A percentile compares a stretch with the other conserved stretches of the same genome.
Evolutionary conservation across 92 coral and sea anemone genomes (phyloP).

Genomic region (Epizoanthus scotinus): DNA sequence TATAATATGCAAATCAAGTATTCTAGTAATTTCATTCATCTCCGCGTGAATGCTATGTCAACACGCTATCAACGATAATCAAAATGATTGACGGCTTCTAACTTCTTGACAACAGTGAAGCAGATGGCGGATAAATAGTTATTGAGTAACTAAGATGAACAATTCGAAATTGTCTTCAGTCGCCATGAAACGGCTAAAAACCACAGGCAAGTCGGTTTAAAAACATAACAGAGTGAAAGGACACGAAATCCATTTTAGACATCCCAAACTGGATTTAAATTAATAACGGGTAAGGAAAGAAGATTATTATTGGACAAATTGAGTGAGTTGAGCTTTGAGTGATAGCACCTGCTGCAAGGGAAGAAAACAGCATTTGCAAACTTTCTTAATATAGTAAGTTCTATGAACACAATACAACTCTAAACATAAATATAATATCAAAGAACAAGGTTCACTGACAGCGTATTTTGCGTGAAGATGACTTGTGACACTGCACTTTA

Average conservation of each 20-base stretch:
- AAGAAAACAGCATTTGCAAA: background rate
- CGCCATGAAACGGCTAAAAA: background rate
- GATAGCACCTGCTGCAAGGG: background rate
- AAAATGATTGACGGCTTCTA: conserved; percentile 23
- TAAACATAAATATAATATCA: background rate
- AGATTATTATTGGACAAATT: background rate
- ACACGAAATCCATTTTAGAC: background rate
- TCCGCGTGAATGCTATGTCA: conserved; percentile 25
- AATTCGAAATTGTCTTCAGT: background rate
- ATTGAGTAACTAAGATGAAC: background rate
- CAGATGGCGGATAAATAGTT: conserved; percentile 9
- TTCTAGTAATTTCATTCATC: background rate
- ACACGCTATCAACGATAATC: conserved; percentile 5
- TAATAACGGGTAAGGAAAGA: background rate
- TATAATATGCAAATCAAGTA: conserved; percentile 26
- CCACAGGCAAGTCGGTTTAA: background rate
- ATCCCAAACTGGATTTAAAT: too few species aligned
- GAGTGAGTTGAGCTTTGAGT: background rate
- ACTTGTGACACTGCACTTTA: too few species aligned
- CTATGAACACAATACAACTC: background rate
- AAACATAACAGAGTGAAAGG: background rate
- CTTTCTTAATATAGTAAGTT: background rate
- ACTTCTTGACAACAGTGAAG: conserved; percentile 1
- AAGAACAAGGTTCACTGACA: too few species aligned
- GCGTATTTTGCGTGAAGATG: too few species aligned